Evolutionary conservation across 2,888 invertebrate genomes (phyloP), one percentile per base, ranked within the genome.

Genomic region (Leucophenga maculata): DNA sequence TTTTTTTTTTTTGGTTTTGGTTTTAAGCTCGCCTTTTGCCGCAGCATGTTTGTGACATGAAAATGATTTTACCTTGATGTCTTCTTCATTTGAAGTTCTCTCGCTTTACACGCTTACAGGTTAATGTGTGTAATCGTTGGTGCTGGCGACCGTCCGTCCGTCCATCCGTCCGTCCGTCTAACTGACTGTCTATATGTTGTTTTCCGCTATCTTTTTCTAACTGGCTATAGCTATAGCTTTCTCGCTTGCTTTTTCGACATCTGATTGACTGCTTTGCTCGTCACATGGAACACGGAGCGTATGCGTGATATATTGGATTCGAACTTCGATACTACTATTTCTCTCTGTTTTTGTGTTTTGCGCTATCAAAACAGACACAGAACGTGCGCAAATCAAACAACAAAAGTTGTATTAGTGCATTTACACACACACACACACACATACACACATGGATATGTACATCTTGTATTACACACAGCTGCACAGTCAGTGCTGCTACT

Each of bases 321-420:
- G 26, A 26, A 26, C 26, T 26, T 3, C 26, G 26, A 26, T 26
- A 26, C 3, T 26, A 3, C 26, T 26, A 26, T 26, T 26, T 26
- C 4, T 26, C 9, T 8, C 18, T 20, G 6, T 55, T 22, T n/a
- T n/a, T n/a, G n/a, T n/a, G n/a, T n/a, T n/a, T n/a, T n/a, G n/a
- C n/a, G 54, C 54, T 11, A 22, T 13, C 9, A 55, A 55, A 55
- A 55, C 18, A 22, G 55, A 64, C 64, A 66, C 50, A 22, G 54
- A 72, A 76, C 74, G 78, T 77, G 77, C 71, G 65, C 65, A 78
- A 83, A 78, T 79, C 83, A 78, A 72, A 46, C 32, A 44, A n/a
- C 2, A 20, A 48, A 65, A 39, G 3, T 39, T 60, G 20, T 22
- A 20, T 22, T 20, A 54, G 39, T 22, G 48, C 39, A 69, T 26